These are phyloP conservation scores for Sphenopsis melanotis DNA, from an alignment of 2,797 vertebrate species.

Conservation along the genomic window DNA sequence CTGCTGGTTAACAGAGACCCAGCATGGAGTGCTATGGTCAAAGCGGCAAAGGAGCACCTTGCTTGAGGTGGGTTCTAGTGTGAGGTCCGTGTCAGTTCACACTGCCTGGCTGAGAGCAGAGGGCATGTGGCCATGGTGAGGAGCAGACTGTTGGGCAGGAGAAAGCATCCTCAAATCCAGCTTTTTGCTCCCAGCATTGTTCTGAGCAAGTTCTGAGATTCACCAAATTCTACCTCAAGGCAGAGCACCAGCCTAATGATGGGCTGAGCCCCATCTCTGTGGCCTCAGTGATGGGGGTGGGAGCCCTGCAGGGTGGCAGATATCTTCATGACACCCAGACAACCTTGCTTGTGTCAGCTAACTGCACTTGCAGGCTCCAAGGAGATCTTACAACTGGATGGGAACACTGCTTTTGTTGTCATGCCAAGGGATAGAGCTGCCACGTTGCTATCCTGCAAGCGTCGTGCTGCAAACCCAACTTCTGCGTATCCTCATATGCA, in stretches of 20 bases:
- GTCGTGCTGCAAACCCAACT: rapidly evolving
- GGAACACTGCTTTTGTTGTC: not conserved
- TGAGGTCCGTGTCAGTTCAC: rapidly evolving
- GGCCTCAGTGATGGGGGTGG: not conserved
- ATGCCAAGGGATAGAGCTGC: not conserved
- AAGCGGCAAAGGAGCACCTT: not conserved
- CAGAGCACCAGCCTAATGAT: not conserved
- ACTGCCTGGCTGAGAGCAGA: not conserved
- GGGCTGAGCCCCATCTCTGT: rapidly evolving
- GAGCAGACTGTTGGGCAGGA: not conserved
- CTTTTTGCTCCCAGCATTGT: not conserved
- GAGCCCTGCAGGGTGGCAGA: not conserved
- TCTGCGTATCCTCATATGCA: not conserved
- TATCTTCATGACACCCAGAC: rapidly evolving
- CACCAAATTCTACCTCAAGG: not conserved
- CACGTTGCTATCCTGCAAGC: rapidly evolving
- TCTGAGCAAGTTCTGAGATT: not conserved
- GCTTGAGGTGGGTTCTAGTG: not conserved
- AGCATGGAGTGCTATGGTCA: not conserved
- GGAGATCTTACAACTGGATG: not conserved
- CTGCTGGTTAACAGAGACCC: not conserved
- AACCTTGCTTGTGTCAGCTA: not conserved
- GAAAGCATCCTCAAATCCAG: not conserved
- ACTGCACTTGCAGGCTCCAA: not conserved
- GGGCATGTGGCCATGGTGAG: rapidly evolving